Base-by-base conservation (phyloP, 2,797 vertebrate genomes). In the Sebastes aleutianus region DNA sequence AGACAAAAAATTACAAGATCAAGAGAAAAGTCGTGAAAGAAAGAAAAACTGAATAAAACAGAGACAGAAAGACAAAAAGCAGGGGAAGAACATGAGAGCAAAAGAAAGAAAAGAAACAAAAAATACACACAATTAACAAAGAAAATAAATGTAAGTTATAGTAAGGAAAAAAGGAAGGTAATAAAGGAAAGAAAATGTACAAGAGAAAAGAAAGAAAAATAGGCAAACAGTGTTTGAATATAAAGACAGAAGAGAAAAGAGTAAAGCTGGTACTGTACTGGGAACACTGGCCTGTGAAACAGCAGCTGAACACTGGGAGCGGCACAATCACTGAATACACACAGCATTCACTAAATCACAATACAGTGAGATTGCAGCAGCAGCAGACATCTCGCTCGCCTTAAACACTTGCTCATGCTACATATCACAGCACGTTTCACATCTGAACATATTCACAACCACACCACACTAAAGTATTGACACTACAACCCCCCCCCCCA, bases 321-420 rank as follows among this genome's bases (percentile, higher is more conserved):
- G 5, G 64, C 76, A 65, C 68, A 62, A 67, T 78, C 77, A 63
- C 27, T 77, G 78, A 83, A 74, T 1, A 64, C 78, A 80, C 70
- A 70, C 73, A 54, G 36, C 70, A 53, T 79, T 84, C 82, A 83
- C 24, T 62, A 78, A 73, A 82, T 83, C 81, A 69, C 85, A 84
- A 78, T 58, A 54, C 47, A n/a, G 20, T 1, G 43, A 75, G 80
- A 88, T 61, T 59, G 18, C 65, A 26, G 73, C 59, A 26, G 73
- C 59, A 72, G 39, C 62, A 65, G 47, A 58, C 10, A 11, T 58
- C 29, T 53, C 18, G 47, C 62, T 75, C 12, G 8, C 32, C 76
- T 67, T 3, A 12, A 70, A 78, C 65, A 29, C 78, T 58, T 57
- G 79, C 43, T 63, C 71, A 74, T 16, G 27, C 43, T 79, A 3